Evolutionary conservation across 2,888 invertebrate genomes (phyloP), one percentile per base, ranked within the genome.

Genomic region (Eucera pruinosa): DNA sequence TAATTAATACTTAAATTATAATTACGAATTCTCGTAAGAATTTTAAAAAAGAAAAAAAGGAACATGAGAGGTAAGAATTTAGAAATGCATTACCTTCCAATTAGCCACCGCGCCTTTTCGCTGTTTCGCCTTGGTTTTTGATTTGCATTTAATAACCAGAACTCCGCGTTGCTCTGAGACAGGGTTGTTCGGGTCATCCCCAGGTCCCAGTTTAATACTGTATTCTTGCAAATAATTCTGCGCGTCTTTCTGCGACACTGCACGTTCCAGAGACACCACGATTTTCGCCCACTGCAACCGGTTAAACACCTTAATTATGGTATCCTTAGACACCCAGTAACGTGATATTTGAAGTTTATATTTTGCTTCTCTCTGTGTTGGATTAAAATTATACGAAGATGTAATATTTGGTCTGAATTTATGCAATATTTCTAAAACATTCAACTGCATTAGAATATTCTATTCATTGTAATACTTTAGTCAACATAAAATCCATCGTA

Each of bases 101-200:
- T 99, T 99, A 62, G 96, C 94, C 1, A 99, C 95, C 2, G 99
- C 99, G 0, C 98, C 98, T 91, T 99, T 99, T 78, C 99, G 94
- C 93, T 99, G 98, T 89, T 97, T 97, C 0, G 99, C 99, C 80
- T 97, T 94, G 0, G 99, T 99, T 93, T 99, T 99, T 81, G 96
- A 97, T 90, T 98, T 98, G 84, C 97, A 97, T 93, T 99, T 99
- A 92, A 99, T 99, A 66, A 99, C 98, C 97, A 99, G 98, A 2
- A 99, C 97, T 0, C 98, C 99, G 47, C 98, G 94, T 85, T 97
- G 96, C 92, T 98, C 97, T 72, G 96, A 96, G 0, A 96, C 95
- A 0, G 97, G 96, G 91, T 97, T 96, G 84, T 92, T 92, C 58
- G 92, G 91, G 81, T 94, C 94, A 83, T 97, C 97, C 0, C 96